Percentiles rank a stretch among this genome's conserved stretches.
phyloP scores from a whole-genome alignment of 2,113 vertebrate species.

The Pelvicachromis taeniatus region DNA sequence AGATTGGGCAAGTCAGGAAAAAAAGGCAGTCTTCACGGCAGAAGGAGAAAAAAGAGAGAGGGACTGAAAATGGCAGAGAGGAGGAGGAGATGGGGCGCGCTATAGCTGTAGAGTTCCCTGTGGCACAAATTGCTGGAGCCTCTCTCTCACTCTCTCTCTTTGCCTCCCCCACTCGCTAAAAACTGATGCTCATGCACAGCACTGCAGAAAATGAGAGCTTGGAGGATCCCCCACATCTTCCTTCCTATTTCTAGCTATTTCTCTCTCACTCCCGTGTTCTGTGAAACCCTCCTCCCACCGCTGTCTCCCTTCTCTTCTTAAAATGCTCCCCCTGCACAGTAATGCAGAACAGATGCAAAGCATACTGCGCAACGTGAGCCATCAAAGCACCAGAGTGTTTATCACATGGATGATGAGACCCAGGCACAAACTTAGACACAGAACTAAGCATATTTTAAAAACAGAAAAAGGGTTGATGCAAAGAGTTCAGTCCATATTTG shows the following conservation, averaged over 20 bases:
- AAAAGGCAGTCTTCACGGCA: conserved; percentile 16
- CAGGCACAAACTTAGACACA: neutral
- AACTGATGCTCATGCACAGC: conserved; percentile 19
- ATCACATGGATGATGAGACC: neutral
- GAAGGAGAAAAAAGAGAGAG: conserved; percentile 15
- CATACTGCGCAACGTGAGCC: conserved; percentile 39
- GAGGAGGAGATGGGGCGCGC: neutral
- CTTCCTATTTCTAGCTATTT: neutral
- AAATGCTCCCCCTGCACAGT: conserved; percentile 23
- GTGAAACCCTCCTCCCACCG: neutral
- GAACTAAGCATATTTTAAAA: neutral
- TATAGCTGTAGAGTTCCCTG: conserved; percentile 46
- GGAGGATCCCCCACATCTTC: conserved; percentile 44
- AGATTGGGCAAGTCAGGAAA: conserved; percentile 20
- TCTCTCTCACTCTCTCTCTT: neutral
- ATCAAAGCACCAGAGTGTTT: conserved; percentile 28
- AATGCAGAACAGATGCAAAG: conserved; percentile 58
- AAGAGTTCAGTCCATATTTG: neutral
- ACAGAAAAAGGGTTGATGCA: neutral
- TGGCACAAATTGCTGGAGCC: conserved; percentile 35
- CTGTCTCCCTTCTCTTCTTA: neutral
- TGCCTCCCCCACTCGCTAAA: conserved; percentile 26
- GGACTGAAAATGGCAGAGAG: neutral
- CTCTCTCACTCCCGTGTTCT: neutral
- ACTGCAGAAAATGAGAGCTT: conserved; percentile 51